Percentiles rank a stretch among this genome's conserved stretches.
These are phyloP conservation scores for Lepus townsendii DNA, from an alignment of 2,797 vertebrate species.

Conservation along the genomic window DNA sequence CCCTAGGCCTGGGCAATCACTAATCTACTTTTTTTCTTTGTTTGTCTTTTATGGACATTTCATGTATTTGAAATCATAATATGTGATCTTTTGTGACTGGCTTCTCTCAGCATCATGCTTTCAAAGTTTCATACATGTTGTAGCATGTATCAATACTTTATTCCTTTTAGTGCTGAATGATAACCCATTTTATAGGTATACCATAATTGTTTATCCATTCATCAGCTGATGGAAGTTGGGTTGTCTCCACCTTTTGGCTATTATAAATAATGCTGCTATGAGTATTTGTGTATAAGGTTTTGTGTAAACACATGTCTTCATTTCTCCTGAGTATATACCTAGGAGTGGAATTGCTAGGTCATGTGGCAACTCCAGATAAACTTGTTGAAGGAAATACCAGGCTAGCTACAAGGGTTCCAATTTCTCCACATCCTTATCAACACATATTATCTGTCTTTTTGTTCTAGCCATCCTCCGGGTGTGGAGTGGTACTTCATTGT, in stretches of 20 bases:
- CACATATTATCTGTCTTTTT: not conserved
- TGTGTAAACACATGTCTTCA: not conserved
- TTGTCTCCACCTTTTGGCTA: slow-evolving; percentile 22
- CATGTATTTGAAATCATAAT: not conserved
- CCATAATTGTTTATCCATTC: not conserved
- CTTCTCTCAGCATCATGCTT: not conserved
- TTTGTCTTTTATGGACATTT: not conserved
- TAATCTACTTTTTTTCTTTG: not conserved
- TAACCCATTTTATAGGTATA: not conserved
- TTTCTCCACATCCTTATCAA: not conserved
- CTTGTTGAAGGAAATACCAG: not conserved
- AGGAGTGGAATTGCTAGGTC: slow-evolving; percentile 19
- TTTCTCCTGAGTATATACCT: not conserved
- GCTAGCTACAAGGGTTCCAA: not conserved
- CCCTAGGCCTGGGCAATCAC: not conserved
- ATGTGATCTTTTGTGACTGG: not conserved
- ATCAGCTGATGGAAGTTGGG: not conserved
- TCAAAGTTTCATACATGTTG: not conserved
- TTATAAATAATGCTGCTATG: not conserved
- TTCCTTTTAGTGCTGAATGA: not conserved
- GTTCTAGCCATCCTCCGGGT: not conserved
- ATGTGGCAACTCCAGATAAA: not conserved
- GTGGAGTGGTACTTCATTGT: not conserved
- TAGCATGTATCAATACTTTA: not conserved
- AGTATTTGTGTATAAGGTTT: not conserved